phyloP scores from a whole-genome alignment of 2,797 vertebrate genomes.

The Hippocampus kuda region DNA sequence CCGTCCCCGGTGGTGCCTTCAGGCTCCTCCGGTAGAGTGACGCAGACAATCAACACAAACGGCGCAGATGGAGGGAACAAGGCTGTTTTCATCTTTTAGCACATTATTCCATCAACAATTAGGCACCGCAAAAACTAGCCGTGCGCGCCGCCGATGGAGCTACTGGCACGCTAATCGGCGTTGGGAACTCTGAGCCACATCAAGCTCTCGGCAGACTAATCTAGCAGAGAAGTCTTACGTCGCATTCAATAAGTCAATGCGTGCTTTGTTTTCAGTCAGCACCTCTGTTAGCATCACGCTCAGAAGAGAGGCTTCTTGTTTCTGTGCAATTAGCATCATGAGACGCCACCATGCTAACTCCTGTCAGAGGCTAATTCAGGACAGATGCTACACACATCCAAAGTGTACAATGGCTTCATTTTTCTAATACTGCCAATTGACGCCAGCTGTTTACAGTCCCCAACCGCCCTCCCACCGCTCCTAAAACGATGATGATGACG shows the following conservation, averaged over 20 bases:
- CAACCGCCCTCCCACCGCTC: too few species aligned
- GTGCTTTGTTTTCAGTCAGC: background rate
- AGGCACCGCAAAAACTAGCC: constrained; percentile 28
- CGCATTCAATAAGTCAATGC: background rate
- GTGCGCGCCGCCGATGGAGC: background rate
- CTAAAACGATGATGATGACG: background rate
- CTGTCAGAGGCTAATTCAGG: background rate
- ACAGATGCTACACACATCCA: background rate
- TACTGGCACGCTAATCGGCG: background rate
- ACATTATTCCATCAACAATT: constrained; percentile 21
- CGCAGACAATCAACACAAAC: constrained; percentile 41
- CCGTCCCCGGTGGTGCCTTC: constrained; percentile 12
- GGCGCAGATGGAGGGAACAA: constrained; percentile 77
- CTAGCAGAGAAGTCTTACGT: background rate
- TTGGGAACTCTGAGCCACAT: constrained; percentile 1
- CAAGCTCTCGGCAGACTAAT: constrained; percentile 30
- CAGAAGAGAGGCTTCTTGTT: background rate
- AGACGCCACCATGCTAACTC: background rate
- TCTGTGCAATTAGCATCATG: background rate
- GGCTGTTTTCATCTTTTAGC: constrained; percentile 77
- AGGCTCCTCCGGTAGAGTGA: constrained; percentile 16
- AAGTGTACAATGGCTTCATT: background rate
- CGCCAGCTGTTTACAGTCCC: background rate
- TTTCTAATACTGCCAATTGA: constrained; percentile 1
- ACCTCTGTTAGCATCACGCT: background rate